Evolutionary conservation across 2,797 vertebrate genomes (phyloP).

Genomic region (Anguilla pacifica): DNA sequence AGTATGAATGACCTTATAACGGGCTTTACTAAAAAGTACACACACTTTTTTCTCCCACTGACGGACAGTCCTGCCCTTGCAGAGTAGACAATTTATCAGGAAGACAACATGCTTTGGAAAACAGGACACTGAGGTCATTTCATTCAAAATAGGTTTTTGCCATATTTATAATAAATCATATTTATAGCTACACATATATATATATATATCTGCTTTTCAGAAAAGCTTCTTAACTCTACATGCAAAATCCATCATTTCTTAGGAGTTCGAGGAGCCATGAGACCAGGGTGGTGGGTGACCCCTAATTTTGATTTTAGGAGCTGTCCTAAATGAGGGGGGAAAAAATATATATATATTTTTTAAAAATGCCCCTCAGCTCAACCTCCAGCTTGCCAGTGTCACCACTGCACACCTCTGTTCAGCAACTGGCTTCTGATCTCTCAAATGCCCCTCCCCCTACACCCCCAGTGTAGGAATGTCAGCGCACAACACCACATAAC

Average conservation of each 20-base stretch:
- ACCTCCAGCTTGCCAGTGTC: not conserved
- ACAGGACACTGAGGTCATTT: not conserved
- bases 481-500: not conserved
- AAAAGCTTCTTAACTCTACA: too few species aligned
- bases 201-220: not conserved
- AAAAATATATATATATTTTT: too few species aligned
- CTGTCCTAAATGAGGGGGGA: too few species aligned
- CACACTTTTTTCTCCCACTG: too few species aligned
- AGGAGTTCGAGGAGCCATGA: not conserved
- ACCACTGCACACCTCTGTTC: not conserved
- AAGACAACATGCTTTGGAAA: not conserved
- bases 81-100: not conserved
- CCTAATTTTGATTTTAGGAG: not conserved
- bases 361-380: not conserved
- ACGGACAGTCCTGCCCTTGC: not conserved
- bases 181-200: not conserved
- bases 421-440: not conserved
- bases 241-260: not conserved
- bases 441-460: too few species aligned
- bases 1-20: not conserved
- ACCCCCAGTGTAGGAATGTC: not conserved
- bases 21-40: not conserved
- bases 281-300: not conserved
- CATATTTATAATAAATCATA: too few species aligned
- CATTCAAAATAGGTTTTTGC: not conserved